phyloP scores from a whole-genome alignment of 2,888 invertebrate species.

The Drosophila merina region DNA sequence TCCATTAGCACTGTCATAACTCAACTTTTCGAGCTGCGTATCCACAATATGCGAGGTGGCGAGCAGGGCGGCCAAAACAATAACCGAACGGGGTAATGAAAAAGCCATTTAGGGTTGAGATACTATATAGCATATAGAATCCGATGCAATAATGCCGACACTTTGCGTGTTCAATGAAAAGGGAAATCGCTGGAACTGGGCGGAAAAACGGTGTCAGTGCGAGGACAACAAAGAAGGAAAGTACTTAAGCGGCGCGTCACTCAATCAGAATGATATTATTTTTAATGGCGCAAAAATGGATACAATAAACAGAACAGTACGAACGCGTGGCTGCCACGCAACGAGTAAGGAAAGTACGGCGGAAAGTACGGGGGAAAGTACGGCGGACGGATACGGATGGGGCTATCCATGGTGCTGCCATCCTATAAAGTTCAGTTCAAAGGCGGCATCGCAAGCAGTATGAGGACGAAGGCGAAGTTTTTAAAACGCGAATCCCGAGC shows the following conservation, averaged over 20 bases:
- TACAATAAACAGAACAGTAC: slow-evolving; percentile 58
- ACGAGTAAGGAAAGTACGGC: slow-evolving; percentile 28
- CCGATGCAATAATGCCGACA: slow-evolving; percentile 47
- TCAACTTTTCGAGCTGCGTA: slow-evolving; percentile 40
- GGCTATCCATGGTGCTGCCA: slow-evolving; percentile 32
- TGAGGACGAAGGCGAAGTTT: slow-evolving; percentile 38
- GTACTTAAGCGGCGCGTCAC: slow-evolving; percentile 78
- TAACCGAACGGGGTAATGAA: slow-evolving; percentile 34
- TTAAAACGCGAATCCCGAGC: slow-evolving; percentile 18
- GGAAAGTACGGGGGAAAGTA: neutral
- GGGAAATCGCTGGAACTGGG: slow-evolving; percentile 46
- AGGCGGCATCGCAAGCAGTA: slow-evolving; percentile 47
- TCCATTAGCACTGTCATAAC: slow-evolving; percentile 22
- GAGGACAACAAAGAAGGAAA: slow-evolving; percentile 66
- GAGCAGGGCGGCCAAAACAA: slow-evolving; percentile 16
- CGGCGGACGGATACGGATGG: slow-evolving; percentile 8
- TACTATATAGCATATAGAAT: slow-evolving; percentile 10
- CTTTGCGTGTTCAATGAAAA: slow-evolving; percentile 76
- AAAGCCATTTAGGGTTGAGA: slow-evolving; percentile 2
- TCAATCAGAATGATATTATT: slow-evolving; percentile 80
- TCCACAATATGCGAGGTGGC: slow-evolving; percentile 33
- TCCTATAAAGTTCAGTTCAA: slow-evolving; percentile 62
- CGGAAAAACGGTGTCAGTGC: slow-evolving; percentile 74
- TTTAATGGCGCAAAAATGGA: slow-evolving; percentile 73
- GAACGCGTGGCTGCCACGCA: slow-evolving; percentile 68